Conservation (phyloP, 2,888 invertebrate species). For the Amphipyra berbera region DNA sequence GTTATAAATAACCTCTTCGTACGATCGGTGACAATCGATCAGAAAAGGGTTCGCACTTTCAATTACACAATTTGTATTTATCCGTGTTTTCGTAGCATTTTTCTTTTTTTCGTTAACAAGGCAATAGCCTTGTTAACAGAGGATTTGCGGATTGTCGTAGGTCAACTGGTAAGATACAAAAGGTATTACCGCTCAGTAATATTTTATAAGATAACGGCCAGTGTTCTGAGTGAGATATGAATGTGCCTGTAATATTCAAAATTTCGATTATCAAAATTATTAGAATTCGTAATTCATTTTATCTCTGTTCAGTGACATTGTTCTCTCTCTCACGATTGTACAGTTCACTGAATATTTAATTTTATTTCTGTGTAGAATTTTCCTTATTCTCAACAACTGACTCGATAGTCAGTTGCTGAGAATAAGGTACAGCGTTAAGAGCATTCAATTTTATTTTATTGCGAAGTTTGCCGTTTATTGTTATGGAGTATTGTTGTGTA, state of each 20-base stretch:
- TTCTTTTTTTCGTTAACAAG: slow-evolving; percentile 8
- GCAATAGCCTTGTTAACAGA: neutral
- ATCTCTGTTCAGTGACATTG: neutral
- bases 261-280: neutral
- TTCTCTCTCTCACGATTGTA: neutral
- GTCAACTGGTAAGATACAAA: neutral
- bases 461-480: neutral
- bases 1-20: slow-evolving; percentile 3
- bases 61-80: slow-evolving; percentile 6
- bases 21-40: slow-evolving; percentile 14
- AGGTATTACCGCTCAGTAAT: neutral
- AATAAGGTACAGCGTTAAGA: neutral
- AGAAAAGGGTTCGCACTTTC: slow-evolving; percentile 14
- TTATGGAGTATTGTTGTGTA: slow-evolving; percentile 7
- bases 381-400: no score
- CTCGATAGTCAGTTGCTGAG: neutral
- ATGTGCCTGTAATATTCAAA: neutral
- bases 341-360: neutral
- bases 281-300: neutral
- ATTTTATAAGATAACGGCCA: neutral
- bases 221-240: neutral
- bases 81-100: slow-evolving; percentile 4
- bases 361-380: neutral
- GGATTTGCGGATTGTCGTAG: slow-evolving; percentile 1
- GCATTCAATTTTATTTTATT: slow-evolving; percentile 10